A percentile compares a stretch with the other conserved stretches of the same genome.
These are phyloP conservation scores for Aleiodes testaceus DNA, from an alignment of 2,888 invertebrate species.

Conservation along the genomic window DNA sequence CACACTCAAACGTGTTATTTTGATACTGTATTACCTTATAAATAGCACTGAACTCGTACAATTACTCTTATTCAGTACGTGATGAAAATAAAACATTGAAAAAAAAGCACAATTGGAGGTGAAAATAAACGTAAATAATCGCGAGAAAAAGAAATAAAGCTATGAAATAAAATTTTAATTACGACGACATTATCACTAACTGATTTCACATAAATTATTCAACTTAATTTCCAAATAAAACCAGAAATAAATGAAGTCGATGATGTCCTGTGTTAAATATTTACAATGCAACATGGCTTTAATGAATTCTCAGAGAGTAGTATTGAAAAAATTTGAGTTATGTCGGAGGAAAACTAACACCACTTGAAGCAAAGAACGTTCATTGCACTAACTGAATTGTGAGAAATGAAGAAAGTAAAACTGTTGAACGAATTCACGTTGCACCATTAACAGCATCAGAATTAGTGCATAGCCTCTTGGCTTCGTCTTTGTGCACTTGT, in stretches of 20 bases:
- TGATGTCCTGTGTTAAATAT: neutral
- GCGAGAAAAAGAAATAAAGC: neutral
- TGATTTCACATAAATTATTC: slow-evolving; percentile 7
- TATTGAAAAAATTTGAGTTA: neutral
- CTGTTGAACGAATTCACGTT: slow-evolving; percentile 15
- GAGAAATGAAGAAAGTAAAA: neutral
- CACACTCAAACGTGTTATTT: slow-evolving; percentile 24
- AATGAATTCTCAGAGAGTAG: slow-evolving; percentile 9
- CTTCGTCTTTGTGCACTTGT: slow-evolving; percentile 7
- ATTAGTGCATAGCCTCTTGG: slow-evolving; percentile 14
- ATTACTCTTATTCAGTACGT: neutral
- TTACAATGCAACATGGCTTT: slow-evolving; percentile 8
- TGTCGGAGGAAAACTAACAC: too few species aligned
- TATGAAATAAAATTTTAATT: neutral
- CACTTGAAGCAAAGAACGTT: neutral
- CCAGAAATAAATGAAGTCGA: neutral
- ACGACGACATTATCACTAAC: neutral
- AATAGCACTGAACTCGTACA: slow-evolving; percentile 2
- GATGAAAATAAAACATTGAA: neutral
- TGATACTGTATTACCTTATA: slow-evolving; percentile 10
- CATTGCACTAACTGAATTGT: neutral
- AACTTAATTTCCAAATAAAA: neutral
- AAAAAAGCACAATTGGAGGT: slow-evolving; percentile 14
- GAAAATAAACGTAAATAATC: neutral
- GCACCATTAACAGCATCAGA: slow-evolving; percentile 5